Percentiles rank a stretch among this genome's conserved stretches.
Evolutionary conservation across 2,888 invertebrate genomes (phyloP).

Genomic region (Boloria selene): DNA sequence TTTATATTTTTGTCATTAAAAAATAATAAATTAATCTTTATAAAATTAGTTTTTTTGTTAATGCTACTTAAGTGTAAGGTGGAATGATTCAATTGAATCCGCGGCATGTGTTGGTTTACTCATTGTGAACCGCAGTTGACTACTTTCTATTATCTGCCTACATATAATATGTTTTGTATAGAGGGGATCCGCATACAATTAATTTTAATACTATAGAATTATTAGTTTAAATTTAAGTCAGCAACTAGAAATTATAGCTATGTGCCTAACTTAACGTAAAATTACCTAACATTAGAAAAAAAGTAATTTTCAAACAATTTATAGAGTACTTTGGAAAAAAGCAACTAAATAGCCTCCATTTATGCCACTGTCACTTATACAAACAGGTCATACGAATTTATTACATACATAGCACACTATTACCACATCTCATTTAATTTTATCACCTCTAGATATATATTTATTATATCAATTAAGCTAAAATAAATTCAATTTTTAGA

Average conservation of each 20-base stretch:
- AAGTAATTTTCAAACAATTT: too few species aligned
- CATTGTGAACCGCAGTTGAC: slow-evolving; percentile 59
- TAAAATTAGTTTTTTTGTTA: slow-evolving; percentile 37
- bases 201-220: too few species aligned
- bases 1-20: too few species aligned
- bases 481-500: slow-evolving; percentile 8
- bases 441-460: not conserved
- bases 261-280: too few species aligned
- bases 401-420: too few species aligned
- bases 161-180: slow-evolving; percentile 19
- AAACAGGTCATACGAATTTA: too few species aligned
- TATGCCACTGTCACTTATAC: too few species aligned
- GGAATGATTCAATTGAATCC: slow-evolving; percentile 74
- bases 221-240: too few species aligned
- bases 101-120: slow-evolving; percentile 70
- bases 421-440: not conserved
- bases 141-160: slow-evolving; percentile 59
- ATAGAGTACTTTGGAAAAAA: too few species aligned
- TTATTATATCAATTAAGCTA: not conserved
- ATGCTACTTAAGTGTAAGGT: slow-evolving; percentile 60
- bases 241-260: too few species aligned
- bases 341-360: too few species aligned
- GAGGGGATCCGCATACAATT: not conserved
- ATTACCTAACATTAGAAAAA: too few species aligned
- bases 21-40: not conserved